A percentile compares a stretch with the other conserved stretches of the same genome.
phyloP scores from a whole-genome alignment of 2,797 vertebrate species.

The Diceros bicornis region DNA sequence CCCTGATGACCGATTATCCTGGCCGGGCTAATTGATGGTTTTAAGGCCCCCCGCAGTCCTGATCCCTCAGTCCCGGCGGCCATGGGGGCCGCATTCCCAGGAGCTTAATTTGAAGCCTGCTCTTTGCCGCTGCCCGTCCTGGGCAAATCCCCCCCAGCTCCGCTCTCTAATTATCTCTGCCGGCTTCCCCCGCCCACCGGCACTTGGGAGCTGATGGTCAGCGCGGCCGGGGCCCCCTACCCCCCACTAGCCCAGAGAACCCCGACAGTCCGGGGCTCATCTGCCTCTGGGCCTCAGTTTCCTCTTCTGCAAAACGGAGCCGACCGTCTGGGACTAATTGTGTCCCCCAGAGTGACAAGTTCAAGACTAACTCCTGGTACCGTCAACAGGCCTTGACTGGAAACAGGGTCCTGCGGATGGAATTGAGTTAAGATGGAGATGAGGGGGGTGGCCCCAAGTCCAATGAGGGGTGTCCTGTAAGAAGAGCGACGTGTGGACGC shows the following conservation, averaged over 20 bases:
- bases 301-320: not conserved
- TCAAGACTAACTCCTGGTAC: not conserved
- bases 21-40: slow-evolving; percentile 64
- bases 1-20: not conserved
- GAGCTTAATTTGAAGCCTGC: slow-evolving; percentile 57
- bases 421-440: not conserved
- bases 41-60: slow-evolving; percentile 32
- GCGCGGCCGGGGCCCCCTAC: accelerated
- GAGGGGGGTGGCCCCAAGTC: not conserved
- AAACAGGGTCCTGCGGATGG: not conserved
- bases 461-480: not conserved
- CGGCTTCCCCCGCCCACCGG: not conserved
- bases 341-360: not conserved
- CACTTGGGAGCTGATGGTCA: not conserved
- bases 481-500: not conserved
- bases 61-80: not conserved
- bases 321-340: not conserved
- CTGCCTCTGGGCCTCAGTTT: not conserved
- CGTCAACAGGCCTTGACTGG: not conserved
- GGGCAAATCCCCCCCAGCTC: not conserved
- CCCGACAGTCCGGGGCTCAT: too few relatives aligned
- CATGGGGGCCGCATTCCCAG: not conserved
- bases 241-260: too few relatives aligned
- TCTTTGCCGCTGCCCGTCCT: not conserved
- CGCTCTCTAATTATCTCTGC: not conserved